Evolutionary conservation across 1,140 invertebrate genomes (phyloP), one percentile per base, ranked within the genome.

Genomic region (Cyclargus thomasi): DNA sequence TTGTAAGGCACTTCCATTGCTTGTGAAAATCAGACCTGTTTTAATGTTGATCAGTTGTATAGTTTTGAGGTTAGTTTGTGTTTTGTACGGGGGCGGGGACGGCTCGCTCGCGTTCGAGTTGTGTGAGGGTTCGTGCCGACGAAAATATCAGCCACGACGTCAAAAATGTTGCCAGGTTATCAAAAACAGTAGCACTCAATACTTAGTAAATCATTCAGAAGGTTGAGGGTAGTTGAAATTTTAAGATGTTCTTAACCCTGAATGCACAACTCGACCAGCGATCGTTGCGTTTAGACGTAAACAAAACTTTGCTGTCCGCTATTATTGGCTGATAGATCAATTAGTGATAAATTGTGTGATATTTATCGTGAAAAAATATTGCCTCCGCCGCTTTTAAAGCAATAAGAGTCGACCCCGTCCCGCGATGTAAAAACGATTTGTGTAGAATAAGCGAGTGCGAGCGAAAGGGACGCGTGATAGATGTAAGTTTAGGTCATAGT

Each of bases 401-500:
- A 82, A 81, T 78, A 73, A 70, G 67, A 84, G 86, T 89, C 88
- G 86, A 82, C 82, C 85, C 70, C 22, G 77, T 77, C 77, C 85
- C 83, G 76, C 83, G 77, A 71, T 88, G 85, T 86, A 83, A 77
- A 87, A 83, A 79, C 72, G 74, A 78, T 72, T 81, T 68, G 55
- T 81, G 80, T 84, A 82, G 80, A 72, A 75, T 86, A 76, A 79
- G 83, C 77, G 74, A 69, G 70, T 70, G 75, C 73, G 83, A 74
- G 69, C 71, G 81, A 70, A 67, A 68, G 68, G 71, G 74, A 78
- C 74, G 83, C 70, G 75, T 82, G 83, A 74, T 73, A 81, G 79
- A 77, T 80, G 78, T 89, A 89, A 90, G 84, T 82, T 74, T 90
- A 90, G 87, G 76, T 78, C 78, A 78, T 90, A 90, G 87, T 86